Base-by-base conservation (phyloP, 2,888 invertebrate species). In the Drosophila engyochracea region DNA sequence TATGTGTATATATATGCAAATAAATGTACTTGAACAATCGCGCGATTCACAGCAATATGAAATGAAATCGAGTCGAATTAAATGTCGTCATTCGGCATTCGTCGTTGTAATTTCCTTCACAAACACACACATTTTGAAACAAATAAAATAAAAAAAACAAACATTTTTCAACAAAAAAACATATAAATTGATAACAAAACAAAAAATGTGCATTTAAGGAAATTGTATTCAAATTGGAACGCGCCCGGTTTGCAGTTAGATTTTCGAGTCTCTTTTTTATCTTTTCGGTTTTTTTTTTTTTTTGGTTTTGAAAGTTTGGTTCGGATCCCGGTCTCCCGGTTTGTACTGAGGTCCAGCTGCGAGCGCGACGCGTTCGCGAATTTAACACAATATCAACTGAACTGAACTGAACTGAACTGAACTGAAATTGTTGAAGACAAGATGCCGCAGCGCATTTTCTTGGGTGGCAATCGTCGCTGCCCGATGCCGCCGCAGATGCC, bases 351-450 rank as follows among this genome's bases (percentile, higher is more conserved):
- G 66, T 74, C 68, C 25, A 73, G 89, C 81, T 80, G 69, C 69
- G 79, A 85, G 74, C 76, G 72, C 81, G 86, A 87, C 90, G 89
- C 90, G 90, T 88, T 87, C 86, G 90, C 90, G 89, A 87, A 90
- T 90, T 87, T 90, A 78, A 83, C 90, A 88, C 75, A 90, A 90
- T 81, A 83, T 88, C 81, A 88, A 87, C 86, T 87, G 81, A 90
- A 87, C 51, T 51, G 19, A 51, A 51, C 28, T 28, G 22, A 49
- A 49, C n/a, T 44, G 22, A 22, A 44, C 22, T 47, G 2, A 90
- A 87, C 87, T 87, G 82, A 90, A 57, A 51, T 51, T 51, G 28
- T 82, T 85, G 80, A 87, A 90, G 73, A 85, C 83, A 90, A 90
- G 89, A 90, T 90, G 90, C 90, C 74, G 65, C 73, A 55, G 73